Evolutionary conservation across 2,797 vertebrate species (phyloP).

Genomic region (Enteromius trimaculatus): DNA sequence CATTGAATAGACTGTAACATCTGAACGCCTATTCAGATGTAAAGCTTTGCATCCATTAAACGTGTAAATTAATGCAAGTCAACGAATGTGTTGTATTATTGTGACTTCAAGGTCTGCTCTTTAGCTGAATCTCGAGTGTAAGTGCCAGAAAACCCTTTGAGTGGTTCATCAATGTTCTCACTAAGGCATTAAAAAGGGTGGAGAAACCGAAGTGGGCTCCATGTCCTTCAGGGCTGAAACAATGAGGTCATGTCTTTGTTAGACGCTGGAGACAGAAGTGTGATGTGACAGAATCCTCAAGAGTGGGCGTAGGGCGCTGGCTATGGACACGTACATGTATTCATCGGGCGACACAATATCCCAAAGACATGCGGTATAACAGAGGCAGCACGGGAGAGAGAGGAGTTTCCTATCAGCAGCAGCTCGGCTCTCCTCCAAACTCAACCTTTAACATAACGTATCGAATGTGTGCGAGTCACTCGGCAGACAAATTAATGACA

Average conservation of each 20-base stretch:
- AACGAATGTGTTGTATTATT: not conserved
- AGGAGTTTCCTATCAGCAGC: conserved; percentile 44
- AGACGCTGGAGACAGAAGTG: conserved; percentile 13
- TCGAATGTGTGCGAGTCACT: conserved; percentile 22
- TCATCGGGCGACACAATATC: conserved; percentile 34
- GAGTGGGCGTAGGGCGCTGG: not conserved
- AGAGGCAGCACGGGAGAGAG: not conserved
- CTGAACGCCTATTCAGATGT: not conserved
- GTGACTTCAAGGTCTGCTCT: conserved; percentile 8
- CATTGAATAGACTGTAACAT: not conserved
- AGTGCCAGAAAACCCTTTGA: not conserved
- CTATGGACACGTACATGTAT: conserved; percentile 31
- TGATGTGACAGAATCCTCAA: conserved; percentile 17
- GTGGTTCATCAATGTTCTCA: not conserved
- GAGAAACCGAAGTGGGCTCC: conserved; percentile 34
- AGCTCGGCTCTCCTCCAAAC: conserved; percentile 38
- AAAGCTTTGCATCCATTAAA: not conserved
- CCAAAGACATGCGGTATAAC: conserved; percentile 36
- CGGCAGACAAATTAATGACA: conserved; percentile 43
- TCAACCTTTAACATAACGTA: conserved; percentile 51
- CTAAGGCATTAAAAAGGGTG: conserved; percentile 26
- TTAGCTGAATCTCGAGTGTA: not conserved
- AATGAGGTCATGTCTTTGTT: conserved; percentile 48
- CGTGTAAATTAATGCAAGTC: not conserved
- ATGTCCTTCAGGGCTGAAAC: conserved; percentile 41